phyloP scores from a whole-genome alignment of 1,140 invertebrate genomes.

The Scaptomyza montana region DNA sequence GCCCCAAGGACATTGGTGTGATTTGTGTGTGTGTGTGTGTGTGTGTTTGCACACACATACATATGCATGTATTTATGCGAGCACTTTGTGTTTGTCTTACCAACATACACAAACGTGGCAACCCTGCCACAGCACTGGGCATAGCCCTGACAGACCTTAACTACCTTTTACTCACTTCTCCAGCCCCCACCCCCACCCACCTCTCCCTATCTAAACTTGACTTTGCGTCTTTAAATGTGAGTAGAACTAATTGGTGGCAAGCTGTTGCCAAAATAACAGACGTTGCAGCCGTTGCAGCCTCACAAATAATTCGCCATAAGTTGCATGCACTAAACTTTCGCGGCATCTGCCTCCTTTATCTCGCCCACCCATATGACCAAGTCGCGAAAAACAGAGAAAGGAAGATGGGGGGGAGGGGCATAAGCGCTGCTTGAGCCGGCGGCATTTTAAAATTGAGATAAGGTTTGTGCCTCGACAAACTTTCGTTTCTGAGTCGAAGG shows the following conservation, averaged over 20 bases:
- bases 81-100: constrained; percentile 77
- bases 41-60: constrained; percentile 5
- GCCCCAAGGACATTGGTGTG: constrained; percentile 70
- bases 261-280: constrained; percentile 29
- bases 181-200: background rate
- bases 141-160: constrained; percentile 4
- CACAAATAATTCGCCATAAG: constrained; percentile 3
- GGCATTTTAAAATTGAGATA: constrained; percentile 83
- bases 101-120: constrained; percentile 65
- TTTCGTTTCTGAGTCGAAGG: constrained; percentile 62
- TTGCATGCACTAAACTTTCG: constrained; percentile 2
- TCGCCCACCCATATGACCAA: background rate
- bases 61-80: constrained; percentile 52
- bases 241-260: constrained; percentile 27
- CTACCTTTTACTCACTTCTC: constrained; percentile 8
- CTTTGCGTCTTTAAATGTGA: constrained; percentile 2
- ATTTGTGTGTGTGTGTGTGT: constrained; percentile 57
- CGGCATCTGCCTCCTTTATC: background rate
- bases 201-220: background rate
- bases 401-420: too few species aligned
- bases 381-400: background rate
- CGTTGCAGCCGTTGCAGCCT: constrained; percentile 9
- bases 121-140: constrained; percentile 21
- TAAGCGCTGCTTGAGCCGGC: constrained; percentile 29
- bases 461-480: constrained; percentile 82